Percentiles rank a stretch among this genome's conserved stretches.
phyloP scores from a whole-genome alignment of 35 echinoderm and acorn worm species.

The Ophiothrix spiculata region DNA sequence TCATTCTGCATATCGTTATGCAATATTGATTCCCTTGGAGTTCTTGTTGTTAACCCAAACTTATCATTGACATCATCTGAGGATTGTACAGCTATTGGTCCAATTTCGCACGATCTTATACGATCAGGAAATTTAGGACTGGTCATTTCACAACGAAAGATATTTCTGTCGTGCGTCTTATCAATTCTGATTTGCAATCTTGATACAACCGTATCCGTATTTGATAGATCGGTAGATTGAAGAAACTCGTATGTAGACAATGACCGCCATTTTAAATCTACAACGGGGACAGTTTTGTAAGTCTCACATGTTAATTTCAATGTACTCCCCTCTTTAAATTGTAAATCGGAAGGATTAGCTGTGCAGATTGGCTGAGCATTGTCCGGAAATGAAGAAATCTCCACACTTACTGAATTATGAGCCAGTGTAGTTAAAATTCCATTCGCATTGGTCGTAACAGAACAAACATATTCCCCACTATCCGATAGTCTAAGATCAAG shows the following conservation, averaged over 20 bases:
- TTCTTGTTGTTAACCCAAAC: too few relatives aligned
- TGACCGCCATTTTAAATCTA: neutral
- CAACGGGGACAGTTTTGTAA: neutral
- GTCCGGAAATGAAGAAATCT: neutral
- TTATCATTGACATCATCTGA: too few relatives aligned
- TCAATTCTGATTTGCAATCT: neutral
- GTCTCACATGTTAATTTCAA: neutral
- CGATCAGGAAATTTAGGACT: neutral
- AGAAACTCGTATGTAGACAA: neutral
- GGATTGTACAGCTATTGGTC: neutral
- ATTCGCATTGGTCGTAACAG: neutral
- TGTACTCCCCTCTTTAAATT: neutral
- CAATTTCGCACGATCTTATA: neutral
- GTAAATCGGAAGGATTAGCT: neutral
- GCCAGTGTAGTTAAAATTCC: neutral
- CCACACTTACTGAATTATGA: neutral
- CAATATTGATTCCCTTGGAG: neutral
- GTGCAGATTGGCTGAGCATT: neutral
- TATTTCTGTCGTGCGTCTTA: neutral
- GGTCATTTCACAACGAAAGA: neutral
- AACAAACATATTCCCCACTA: neutral
- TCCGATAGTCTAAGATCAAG: neutral
- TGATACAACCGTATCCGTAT: neutral
- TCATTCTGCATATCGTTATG: neutral
- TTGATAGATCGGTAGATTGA: neutral